Base-by-base conservation (phyloP, 2,888 invertebrate genomes). In the Iphiclides podalirius region DNA sequence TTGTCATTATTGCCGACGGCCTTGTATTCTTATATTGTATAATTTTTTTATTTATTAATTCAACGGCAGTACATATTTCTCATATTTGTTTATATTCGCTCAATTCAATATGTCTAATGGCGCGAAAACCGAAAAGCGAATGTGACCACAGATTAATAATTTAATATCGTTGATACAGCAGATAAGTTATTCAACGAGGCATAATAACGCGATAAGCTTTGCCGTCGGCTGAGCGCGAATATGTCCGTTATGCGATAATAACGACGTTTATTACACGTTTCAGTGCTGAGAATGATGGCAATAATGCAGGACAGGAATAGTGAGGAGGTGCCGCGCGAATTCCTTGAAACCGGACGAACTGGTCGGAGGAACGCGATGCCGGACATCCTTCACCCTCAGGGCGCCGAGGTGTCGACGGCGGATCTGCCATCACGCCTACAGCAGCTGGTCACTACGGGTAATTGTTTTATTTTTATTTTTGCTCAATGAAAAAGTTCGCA, bases 361-460 rank as follows among this genome's bases (percentile, higher is more conserved):
- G 97, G 97, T 12, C 90, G 97, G 46, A 87, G 97, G 59, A 97
- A 97, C 84, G 97, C 97, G 39, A 89, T 97, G 89, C 94, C 96
- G 1, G 95, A 96, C 75, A 95, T 96, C 61, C 84, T 93, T 63
- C 93, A 94, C 43, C 92, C 93, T 49, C 92, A 93, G 66, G 93
- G 94, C 64, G 92, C 93, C 23, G 90, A 92, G 59, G 91, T 93
- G 55, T 91, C 92, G 50, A 94, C 94, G 1, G 94, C 94, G 6
- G 95, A 95, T 72, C 89, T 97, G 63, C 94, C 96, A 2, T 91
- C 92, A 49, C 90, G 93, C 64, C 85, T 96, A 66, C 92, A 94
- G 74, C 92, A 93, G 54, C 90, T 95, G 45, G 90, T 90, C 52
- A 93, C 93, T 35, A 89, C 90, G 46, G 92, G 93, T 82, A 66